Percentiles rank a stretch among this genome's conserved stretches.
These are phyloP conservation scores for Conistra vaccinii DNA, from an alignment of 2,888 invertebrate species.

Conservation along the genomic window DNA sequence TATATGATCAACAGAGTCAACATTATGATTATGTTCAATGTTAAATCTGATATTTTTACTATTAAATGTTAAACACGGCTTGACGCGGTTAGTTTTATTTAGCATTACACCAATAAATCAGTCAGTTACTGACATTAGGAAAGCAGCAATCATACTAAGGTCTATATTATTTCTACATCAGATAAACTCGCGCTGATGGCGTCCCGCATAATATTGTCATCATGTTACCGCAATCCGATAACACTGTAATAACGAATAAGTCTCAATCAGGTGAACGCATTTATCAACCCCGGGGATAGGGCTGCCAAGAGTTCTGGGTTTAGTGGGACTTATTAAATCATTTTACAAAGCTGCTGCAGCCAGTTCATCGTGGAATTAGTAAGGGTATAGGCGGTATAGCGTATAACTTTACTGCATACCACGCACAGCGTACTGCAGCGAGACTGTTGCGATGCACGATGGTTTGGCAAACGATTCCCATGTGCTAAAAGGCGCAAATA, in stretches of 20 bases:
- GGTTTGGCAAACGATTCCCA: background rate
- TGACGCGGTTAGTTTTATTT: background rate
- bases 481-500: background rate
- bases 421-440: background rate
- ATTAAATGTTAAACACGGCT: background rate
- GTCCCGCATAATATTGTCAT: slow-evolving; percentile 78
- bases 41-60: background rate
- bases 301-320: slow-evolving; percentile 35
- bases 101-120: slow-evolving; percentile 41
- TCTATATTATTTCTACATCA: slow-evolving; percentile 70
- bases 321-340: slow-evolving; percentile 42
- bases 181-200: slow-evolving; percentile 70
- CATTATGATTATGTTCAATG: background rate
- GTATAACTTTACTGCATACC: background rate
- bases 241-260: slow-evolving; percentile 80
- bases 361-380: background rate
- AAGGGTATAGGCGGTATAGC: background rate
- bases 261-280: slow-evolving; percentile 82
- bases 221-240: slow-evolving; percentile 75
- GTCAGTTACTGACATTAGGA: slow-evolving; percentile 43
- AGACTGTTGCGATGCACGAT: background rate
- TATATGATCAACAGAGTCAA: background rate
- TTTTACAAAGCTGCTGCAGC: slow-evolving; percentile 1
- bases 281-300: slow-evolving; percentile 80
- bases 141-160: slow-evolving; percentile 47